phyloP scores from a whole-genome alignment of 2,888 invertebrate genomes.

The Adelognathus sp. region DNA sequence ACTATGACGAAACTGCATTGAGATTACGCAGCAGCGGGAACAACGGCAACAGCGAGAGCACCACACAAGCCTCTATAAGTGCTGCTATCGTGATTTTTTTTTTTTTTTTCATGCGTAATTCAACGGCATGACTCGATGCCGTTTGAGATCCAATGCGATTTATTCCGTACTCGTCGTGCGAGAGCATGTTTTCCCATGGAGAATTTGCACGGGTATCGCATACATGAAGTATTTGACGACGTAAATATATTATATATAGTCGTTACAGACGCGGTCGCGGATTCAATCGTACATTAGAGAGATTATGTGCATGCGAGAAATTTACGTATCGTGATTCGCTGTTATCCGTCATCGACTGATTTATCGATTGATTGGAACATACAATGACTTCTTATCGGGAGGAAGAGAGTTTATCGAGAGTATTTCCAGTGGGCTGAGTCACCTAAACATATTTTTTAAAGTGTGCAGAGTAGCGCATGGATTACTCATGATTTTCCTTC shows the following conservation, averaged over 20 bases:
- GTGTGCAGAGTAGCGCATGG: too few relatives aligned
- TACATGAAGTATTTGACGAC: not conserved
- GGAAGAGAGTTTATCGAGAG: too few relatives aligned
- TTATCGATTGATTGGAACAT: not conserved
- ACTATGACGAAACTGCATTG: constrained; percentile 40
- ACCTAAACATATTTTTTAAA: too few relatives aligned
- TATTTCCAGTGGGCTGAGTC: too few relatives aligned
- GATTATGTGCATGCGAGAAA: not conserved
- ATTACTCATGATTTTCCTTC: too few relatives aligned
- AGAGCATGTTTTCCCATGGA: constrained; percentile 71
- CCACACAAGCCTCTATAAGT: constrained; percentile 66
- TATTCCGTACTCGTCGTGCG: constrained; percentile 40
- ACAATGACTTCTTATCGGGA: not conserved
- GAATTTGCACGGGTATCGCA: constrained; percentile 8
- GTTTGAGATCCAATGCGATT: constrained; percentile 52
- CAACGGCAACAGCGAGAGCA: constrained; percentile 65
- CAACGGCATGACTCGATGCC: constrained; percentile 56
- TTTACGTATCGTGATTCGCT: not conserved
- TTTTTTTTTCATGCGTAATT: constrained; percentile 57
- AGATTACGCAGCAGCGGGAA: constrained; percentile 32
- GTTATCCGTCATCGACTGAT: not conserved
- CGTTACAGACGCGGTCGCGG: constrained; percentile 14
- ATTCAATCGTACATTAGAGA: not conserved
- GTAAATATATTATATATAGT: not conserved
- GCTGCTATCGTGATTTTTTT: constrained; percentile 47